Evolutionary conservation across 2,888 invertebrate genomes (phyloP).

Genomic region (Osmoderma eremita): DNA sequence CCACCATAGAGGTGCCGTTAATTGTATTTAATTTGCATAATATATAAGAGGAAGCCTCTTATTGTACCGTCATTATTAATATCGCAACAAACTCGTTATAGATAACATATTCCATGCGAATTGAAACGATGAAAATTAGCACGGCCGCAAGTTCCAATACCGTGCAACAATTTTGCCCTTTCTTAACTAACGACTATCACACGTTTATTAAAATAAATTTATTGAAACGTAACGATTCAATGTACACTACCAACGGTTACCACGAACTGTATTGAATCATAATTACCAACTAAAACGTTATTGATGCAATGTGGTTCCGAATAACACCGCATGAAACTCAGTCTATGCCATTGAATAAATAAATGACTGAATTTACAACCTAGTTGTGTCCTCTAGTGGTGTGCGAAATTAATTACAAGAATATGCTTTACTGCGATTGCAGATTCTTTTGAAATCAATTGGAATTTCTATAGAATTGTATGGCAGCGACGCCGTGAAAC

Average conservation of each 20-base stretch:
- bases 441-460: constrained; percentile 18
- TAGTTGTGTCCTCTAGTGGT: not conserved
- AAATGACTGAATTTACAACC: not conserved
- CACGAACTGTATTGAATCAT: too few species aligned
- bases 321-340: not conserved
- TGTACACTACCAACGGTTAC: too few species aligned
- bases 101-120: not conserved
- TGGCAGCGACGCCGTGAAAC: constrained; percentile 2
- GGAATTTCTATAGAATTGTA: constrained; percentile 25
- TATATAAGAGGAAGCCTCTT: constrained; percentile 3
- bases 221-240: too few species aligned
- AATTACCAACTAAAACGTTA: too few species aligned
- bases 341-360: not conserved
- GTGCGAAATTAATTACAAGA: constrained; percentile 10
- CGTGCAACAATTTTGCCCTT: not conserved
- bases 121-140: not conserved
- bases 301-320: too few species aligned
- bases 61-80: constrained; percentile 2
- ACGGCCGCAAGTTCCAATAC: too few species aligned
- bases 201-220: not conserved
- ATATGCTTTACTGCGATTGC: constrained; percentile 2
- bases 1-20: constrained; percentile 15
- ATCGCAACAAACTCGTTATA: not conserved
- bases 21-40: constrained; percentile 32
- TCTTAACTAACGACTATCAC: not conserved